Percentiles rank a stretch among this genome's conserved stretches.
Evolutionary conservation across 2,888 invertebrate species (phyloP).

Genomic region (Himalopsyche japonica): DNA sequence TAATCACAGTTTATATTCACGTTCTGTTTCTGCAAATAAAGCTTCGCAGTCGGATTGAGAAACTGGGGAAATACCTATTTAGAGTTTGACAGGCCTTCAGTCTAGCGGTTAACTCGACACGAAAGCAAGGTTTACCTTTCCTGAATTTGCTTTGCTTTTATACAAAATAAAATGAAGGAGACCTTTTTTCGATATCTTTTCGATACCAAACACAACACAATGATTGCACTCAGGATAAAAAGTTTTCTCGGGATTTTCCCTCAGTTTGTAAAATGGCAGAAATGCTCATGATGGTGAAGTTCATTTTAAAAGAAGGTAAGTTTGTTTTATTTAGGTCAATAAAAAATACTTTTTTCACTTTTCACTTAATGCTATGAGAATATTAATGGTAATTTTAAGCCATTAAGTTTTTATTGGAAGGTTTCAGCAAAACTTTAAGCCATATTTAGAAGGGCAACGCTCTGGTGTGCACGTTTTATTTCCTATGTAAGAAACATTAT

Average conservation of each 20-base stretch:
- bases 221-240: constrained; percentile 24
- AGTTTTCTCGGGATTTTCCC: not conserved
- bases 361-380: too few species aligned
- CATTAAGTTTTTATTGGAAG: too few species aligned
- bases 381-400: too few species aligned
- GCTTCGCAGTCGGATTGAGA: not conserved
- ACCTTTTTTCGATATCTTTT: not conserved
- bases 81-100: not conserved
- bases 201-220: constrained; percentile 22
- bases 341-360: not conserved
- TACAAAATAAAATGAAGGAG: not conserved
- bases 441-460: too few species aligned
- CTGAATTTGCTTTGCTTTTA: not conserved
- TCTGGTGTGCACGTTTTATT: too few species aligned
- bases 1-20: not conserved
- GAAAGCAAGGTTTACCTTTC: not conserved
- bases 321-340: not conserved
- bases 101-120: not conserved
- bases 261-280: not conserved
- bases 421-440: too few species aligned
- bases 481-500: too few species aligned
- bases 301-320: not conserved
- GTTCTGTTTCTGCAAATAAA: not conserved
- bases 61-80: not conserved
- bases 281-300: not conserved